These are phyloP conservation scores for Eulithis prunata DNA, from an alignment of 2,888 invertebrate species.

Conservation along the genomic window DNA sequence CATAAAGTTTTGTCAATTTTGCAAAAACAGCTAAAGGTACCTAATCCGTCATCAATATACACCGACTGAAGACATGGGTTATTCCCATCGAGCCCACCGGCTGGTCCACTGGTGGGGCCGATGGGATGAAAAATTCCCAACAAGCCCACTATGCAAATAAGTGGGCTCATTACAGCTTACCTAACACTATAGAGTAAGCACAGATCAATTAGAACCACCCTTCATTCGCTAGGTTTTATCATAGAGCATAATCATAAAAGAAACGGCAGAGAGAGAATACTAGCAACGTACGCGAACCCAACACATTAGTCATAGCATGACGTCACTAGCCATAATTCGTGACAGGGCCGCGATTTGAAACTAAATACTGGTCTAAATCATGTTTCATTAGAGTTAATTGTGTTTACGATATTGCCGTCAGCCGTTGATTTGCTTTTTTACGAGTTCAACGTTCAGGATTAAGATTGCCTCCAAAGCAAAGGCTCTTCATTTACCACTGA, in stretches of 20 bases:
- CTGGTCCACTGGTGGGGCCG: too few species aligned
- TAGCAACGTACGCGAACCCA: conserved; percentile 16
- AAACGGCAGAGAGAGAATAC: background rate
- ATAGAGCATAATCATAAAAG: background rate
- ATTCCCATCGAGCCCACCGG: too few species aligned
- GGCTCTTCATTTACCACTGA: too few species aligned
- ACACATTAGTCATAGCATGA: conserved; percentile 48
- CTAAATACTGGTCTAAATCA: conserved; percentile 44
- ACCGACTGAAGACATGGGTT: conserved; percentile 4
- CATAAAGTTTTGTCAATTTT: conserved; percentile 11
- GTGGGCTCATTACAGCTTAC: too few species aligned
- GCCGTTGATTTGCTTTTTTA: conserved; percentile 14
- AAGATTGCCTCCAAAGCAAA: too few species aligned
- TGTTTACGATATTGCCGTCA: conserved; percentile 38
- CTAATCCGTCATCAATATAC: background rate
- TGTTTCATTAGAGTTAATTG: conserved; percentile 43
- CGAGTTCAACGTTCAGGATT: background rate
- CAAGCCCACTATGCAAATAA: too few species aligned
- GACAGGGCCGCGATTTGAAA: conserved; percentile 47
- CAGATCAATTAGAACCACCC: too few species aligned
- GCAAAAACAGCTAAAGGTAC: background rate
- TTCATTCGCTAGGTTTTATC: background rate
- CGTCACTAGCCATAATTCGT: conserved; percentile 50
- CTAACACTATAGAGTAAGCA: too few species aligned
- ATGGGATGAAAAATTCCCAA: too few species aligned